phyloP scores from a whole-genome alignment of 1,140 invertebrate genomes.

The Macrobrachium nipponense region DNA sequence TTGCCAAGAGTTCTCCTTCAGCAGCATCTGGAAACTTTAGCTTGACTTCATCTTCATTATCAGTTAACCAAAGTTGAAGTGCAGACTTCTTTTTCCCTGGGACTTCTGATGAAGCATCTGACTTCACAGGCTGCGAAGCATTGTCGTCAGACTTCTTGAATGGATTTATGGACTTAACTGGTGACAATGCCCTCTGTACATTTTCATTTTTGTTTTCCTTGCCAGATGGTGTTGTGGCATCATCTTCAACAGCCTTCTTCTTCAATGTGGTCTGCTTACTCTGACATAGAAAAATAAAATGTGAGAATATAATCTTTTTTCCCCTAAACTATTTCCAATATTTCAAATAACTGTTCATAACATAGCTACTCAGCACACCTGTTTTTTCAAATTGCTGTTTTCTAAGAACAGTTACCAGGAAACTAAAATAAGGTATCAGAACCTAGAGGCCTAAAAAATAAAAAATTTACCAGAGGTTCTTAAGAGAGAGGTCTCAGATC shows the following conservation, averaged over 20 bases:
- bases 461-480: not conserved
- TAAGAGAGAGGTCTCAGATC: not conserved
- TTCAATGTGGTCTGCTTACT: not conserved
- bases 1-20: constrained; percentile 47
- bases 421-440: too few species aligned
- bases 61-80: constrained; percentile 58
- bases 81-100: constrained; percentile 51
- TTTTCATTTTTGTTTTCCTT: constrained; percentile 52
- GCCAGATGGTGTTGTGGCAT: not conserved
- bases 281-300: not conserved
- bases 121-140: not conserved
- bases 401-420: too few species aligned
- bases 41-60: constrained; percentile 49
- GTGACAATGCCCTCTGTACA: not conserved
- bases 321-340: too few species aligned
- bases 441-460: not conserved
- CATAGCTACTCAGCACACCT: too few species aligned
- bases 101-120: not conserved
- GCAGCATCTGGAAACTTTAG: constrained; percentile 23
- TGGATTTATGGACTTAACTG: not conserved
- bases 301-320: too few species aligned
- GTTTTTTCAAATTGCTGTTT: too few species aligned
- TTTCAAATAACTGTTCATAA: too few species aligned
- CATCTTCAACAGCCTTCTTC: not conserved
- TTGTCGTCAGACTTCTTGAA: constrained; percentile 13